Conservation (phyloP, 1,140 invertebrate genomes). For the Aphelinus atriplicis region DNA sequence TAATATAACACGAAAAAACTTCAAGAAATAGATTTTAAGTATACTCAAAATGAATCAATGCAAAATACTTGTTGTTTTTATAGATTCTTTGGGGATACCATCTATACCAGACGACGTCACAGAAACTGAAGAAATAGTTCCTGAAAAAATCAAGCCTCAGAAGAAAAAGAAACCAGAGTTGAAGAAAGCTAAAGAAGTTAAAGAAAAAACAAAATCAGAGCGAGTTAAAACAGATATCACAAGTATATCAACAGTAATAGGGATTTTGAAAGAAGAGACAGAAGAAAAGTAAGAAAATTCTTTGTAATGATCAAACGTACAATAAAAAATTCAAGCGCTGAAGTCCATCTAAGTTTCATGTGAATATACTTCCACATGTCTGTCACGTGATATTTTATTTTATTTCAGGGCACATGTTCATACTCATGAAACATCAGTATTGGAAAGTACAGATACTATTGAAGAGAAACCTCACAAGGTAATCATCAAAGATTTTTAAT, state of each 20-base stretch:
- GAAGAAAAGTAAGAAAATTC: constrained; percentile 59
- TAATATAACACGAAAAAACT: not conserved
- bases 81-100: constrained; percentile 14
- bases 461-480: constrained; percentile 46
- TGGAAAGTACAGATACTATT: constrained; percentile 65
- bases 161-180: constrained; percentile 62
- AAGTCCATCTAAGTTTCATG: too few relatives aligned
- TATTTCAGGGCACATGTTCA: constrained; percentile 62
- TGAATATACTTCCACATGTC: too few relatives aligned
- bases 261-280: constrained; percentile 57
- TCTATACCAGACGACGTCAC: constrained; percentile 24
- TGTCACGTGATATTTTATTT: not conserved
- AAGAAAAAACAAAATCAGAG: constrained; percentile 68
- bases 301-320: too few relatives aligned
- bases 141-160: constrained; percentile 56
- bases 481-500: constrained; percentile 4
- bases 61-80: constrained; percentile 7
- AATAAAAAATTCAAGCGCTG: too few relatives aligned
- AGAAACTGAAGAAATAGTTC: constrained; percentile 54
- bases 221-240: constrained; percentile 62
- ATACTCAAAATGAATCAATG: not conserved
- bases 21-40: not conserved
- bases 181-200: constrained; percentile 67
- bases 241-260: constrained; percentile 46
- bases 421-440: constrained; percentile 64